Percentiles rank a stretch among this genome's conserved stretches.
Conservation (phyloP, 2,113 vertebrate genomes). For the Formicarius rufipectus region DNA sequence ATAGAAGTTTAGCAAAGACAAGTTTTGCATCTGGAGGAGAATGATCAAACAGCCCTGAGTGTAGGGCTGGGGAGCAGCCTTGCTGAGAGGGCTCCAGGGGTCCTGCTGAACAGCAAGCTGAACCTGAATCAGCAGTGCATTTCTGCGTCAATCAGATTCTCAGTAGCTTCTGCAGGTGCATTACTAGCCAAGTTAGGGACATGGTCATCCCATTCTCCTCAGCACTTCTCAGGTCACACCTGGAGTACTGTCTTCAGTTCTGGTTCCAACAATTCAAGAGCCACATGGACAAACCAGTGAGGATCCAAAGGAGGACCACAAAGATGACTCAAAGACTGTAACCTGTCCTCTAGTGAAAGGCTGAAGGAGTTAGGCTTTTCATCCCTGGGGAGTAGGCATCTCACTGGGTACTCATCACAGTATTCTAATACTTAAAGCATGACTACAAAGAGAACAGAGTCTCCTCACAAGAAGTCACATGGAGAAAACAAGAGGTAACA, state of each 20-base stretch:
- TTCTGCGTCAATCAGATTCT: background rate
- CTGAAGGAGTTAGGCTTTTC: background rate
- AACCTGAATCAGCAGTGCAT: rapidly evolving
- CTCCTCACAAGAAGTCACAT: background rate
- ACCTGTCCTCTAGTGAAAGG: background rate
- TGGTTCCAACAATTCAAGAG: background rate
- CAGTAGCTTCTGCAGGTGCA: rapidly evolving
- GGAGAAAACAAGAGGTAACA: background rate
- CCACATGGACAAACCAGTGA: rapidly evolving
- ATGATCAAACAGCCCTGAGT: background rate
- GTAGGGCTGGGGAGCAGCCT: background rate
- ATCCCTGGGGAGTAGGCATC: background rate
- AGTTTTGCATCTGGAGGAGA: background rate
- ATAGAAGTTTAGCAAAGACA: background rate
- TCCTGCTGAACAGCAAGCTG: background rate
- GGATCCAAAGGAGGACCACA: rapidly evolving
- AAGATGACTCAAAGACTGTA: background rate
- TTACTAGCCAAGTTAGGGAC: background rate
- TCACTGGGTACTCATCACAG: background rate
- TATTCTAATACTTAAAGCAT: background rate
- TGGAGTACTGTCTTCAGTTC: rapidly evolving
- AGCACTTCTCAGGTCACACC: rapidly evolving
- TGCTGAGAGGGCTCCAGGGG: background rate
- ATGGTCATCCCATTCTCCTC: background rate
- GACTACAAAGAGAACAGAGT: background rate